Base-by-base conservation (phyloP, 2,888 invertebrate species). In the Scaptomyza parva region DNA sequence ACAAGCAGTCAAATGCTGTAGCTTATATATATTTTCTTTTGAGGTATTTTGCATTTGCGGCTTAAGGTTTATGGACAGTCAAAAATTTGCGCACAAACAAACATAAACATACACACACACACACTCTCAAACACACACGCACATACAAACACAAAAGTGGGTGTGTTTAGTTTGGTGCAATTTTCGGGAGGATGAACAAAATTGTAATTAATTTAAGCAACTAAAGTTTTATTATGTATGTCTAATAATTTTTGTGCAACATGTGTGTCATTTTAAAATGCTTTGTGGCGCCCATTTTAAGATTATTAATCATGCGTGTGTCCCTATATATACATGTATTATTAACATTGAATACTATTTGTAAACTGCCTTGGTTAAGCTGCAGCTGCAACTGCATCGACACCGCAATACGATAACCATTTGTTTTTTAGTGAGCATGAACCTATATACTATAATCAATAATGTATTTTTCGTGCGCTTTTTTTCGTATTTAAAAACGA, bases 161-260 rank as follows among this genome's bases (percentile, higher is more conserved):
- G 64, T 60, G 71, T 59, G 70, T 64, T 73, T 64, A 73, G 78
- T 52, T 67, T 76, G 86, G 84, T 86, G 81, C 87, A 86, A 81
- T 84, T 76, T 83, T 78, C 71, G 69, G 53, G 68, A 76, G 76
- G 76, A 66, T 67, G 78, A 84, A 66, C 67, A 72, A 78, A 81
- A 78, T 76, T 88, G 87, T 79, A 88, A 71, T 83, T 86, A 83
- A 79, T 83, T 88, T 83, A 88, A 88, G 88, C 66, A 79, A 73
- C 80, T 80, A 70, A 86, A 86, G 77, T 86, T 86, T 86, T 81
- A 87, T 75, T 87, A 48, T 48, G 78, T 86, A 83, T 80, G 86
- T 83, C 68, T 64, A 86, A 73, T 67, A 53, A 70, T 86, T 88
- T 88, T 79, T 71, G 70, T 86, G 79, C 76, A 70, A 65, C 63